These are phyloP conservation scores for Cyanoliseus patagonus DNA, from an alignment of 2,113 vertebrate species.

Conservation along the genomic window DNA sequence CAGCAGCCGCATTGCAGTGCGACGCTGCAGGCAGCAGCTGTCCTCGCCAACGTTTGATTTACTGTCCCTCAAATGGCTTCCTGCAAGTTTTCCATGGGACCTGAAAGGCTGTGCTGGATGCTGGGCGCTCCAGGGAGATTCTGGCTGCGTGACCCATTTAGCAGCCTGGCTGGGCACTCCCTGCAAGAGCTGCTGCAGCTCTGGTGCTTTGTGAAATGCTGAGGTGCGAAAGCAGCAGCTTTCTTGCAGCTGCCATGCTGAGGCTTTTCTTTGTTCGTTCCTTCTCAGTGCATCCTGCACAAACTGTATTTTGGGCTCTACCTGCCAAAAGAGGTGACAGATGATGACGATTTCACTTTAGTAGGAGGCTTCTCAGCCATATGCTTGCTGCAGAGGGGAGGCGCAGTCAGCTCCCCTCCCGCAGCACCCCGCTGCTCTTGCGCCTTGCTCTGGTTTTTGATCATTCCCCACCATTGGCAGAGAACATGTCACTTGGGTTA, in stretches of 20 bases:
- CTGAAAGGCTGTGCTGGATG: background rate
- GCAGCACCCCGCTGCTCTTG: background rate
- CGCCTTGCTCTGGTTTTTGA: background rate
- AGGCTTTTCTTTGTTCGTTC: background rate
- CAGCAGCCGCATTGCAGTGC: constrained; percentile 12
- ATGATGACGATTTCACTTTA: background rate
- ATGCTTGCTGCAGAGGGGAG: background rate
- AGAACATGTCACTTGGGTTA: background rate
- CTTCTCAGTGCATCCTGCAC: background rate
- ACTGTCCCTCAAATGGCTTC: background rate
- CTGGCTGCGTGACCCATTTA: background rate
- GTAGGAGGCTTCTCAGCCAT: background rate
- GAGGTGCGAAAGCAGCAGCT: background rate
- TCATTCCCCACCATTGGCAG: background rate
- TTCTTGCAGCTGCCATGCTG: background rate
- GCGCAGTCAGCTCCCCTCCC: background rate
- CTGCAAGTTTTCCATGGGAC: background rate
- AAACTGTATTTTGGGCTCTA: background rate
- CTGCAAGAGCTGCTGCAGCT: background rate
- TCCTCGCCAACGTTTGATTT: background rate
- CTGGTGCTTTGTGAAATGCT: background rate
- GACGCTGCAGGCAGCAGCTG: background rate
- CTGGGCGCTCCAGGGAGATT: background rate
- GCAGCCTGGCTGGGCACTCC: background rate
- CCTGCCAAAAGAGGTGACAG: background rate